Evolutionary conservation across 35 echinoderm and acorn worm genomes (phyloP).

Genomic region (Heliocidaris tuberculata): DNA sequence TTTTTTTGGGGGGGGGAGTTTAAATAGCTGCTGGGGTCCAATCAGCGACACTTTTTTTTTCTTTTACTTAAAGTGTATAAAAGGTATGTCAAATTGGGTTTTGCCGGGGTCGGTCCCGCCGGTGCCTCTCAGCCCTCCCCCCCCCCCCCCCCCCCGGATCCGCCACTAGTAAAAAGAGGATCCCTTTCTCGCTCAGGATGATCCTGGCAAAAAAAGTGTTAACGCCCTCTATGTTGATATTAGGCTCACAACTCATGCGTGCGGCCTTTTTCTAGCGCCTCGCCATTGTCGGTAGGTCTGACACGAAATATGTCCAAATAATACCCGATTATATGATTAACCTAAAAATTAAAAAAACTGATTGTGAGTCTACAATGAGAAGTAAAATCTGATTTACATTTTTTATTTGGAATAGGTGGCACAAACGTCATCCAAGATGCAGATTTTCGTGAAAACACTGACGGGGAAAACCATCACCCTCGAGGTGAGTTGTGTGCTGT

Average conservation of each 20-base stretch:
- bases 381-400: background rate
- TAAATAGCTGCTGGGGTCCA: too few species aligned
- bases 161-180: too few species aligned
- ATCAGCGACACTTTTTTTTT: too few species aligned
- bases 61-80: too few species aligned
- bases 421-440: slow-evolving; percentile 60
- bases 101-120: too few species aligned
- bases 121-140: too few species aligned
- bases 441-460: slow-evolving; percentile 91
- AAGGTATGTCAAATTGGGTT: too few species aligned
- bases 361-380: background rate
- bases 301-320: background rate
- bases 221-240: background rate
- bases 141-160: too few species aligned
- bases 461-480: slow-evolving; percentile 95
- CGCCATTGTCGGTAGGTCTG: background rate
- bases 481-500: slow-evolving; percentile 55
- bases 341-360: background rate
- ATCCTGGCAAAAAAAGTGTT: background rate
- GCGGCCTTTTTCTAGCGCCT: background rate
- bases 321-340: background rate
- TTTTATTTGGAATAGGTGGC: slow-evolving; percentile 44
- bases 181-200: too few species aligned
- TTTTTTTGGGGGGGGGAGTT: too few species aligned
- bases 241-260: background rate